Base-by-base conservation (phyloP, 1,140 invertebrate genomes). In the Ladona fulva region DNA sequence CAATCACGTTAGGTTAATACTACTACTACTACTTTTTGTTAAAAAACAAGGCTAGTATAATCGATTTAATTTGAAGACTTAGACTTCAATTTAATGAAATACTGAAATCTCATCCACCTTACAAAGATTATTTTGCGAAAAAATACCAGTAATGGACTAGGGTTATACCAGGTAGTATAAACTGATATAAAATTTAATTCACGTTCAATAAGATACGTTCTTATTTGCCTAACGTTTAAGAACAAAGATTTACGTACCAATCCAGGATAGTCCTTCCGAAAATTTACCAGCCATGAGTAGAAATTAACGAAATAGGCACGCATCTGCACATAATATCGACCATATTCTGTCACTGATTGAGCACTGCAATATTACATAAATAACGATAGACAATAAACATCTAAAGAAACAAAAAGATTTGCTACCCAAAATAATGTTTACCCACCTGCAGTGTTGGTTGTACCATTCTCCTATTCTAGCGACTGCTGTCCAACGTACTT, bases 271-370 rank as follows among this genome's bases (percentile, higher is more conserved):
- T 66, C 52, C 52, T 66, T 16, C 16, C 52, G 52, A 66, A 66
- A 66, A 66, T 66, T 66, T 22, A 66, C 52, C 52, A 66, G 14
- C 52, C 52, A 66, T 19, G 16, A 66, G 52, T 22, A 66, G n/a
- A 16, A 6, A 19, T 66, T 66, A 22, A 12, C 14, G 14, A 66
- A 5, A 66, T 22, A 6, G 5, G 16, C 52, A 6, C 52, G 52
- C n/a, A 66, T 66, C n/a, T 66, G 52, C n/a, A 66, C 52, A 66
- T 66, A 66, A 66, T 66, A 66, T 66, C 52, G 52, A 66, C 52
- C 52, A 22, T 22, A 66, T 66, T 66, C 52, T 19, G 14, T 66
- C 52, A 66, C 52, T 6, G 52, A 16, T 66, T 16, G 3, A 22
- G 52, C 52, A 22, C 52, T 66, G 52, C 3, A 66, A 66, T 16